These are phyloP conservation scores for Odocoileus hemionus DNA, from an alignment of 2,113 vertebrate species.

Conservation along the genomic window DNA sequence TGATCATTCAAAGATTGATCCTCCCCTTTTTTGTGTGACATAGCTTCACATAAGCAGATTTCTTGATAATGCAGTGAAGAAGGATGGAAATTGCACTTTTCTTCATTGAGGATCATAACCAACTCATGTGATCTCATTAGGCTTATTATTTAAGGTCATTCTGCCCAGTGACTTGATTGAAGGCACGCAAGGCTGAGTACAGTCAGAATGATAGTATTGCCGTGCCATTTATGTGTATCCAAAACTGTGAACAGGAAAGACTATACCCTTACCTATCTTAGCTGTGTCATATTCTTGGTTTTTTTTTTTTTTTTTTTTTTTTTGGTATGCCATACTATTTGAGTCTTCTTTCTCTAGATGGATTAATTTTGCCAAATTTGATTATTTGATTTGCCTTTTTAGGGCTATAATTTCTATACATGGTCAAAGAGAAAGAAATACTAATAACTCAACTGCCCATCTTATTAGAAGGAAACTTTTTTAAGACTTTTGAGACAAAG, in stretches of 20 bases:
- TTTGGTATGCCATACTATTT: neutral
- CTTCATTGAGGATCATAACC: neutral
- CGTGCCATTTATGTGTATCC: neutral
- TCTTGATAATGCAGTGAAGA: neutral
- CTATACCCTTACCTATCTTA: neutral
- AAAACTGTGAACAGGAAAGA: neutral
- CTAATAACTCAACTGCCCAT: neutral
- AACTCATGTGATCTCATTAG: neutral
- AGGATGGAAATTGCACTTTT: neutral
- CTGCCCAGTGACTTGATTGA: neutral
- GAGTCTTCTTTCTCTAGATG: neutral
- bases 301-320: rapidly evolving
- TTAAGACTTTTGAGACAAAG: neutral
- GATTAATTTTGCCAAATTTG: neutral
- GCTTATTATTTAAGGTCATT: neutral
- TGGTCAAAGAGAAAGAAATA: neutral
- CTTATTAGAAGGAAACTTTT: neutral
- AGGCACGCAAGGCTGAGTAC: rapidly evolving
- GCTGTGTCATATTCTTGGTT: neutral
- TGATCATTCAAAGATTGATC: neutral
- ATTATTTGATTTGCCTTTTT: neutral
- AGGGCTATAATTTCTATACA: neutral
- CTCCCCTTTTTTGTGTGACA: neutral
- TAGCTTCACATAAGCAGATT: neutral
- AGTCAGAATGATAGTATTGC: neutral